A percentile compares a stretch with the other conserved stretches of the same genome.
phyloP scores from a whole-genome alignment of 2,888 invertebrate species.

The Drosophila aldrichi region DNA sequence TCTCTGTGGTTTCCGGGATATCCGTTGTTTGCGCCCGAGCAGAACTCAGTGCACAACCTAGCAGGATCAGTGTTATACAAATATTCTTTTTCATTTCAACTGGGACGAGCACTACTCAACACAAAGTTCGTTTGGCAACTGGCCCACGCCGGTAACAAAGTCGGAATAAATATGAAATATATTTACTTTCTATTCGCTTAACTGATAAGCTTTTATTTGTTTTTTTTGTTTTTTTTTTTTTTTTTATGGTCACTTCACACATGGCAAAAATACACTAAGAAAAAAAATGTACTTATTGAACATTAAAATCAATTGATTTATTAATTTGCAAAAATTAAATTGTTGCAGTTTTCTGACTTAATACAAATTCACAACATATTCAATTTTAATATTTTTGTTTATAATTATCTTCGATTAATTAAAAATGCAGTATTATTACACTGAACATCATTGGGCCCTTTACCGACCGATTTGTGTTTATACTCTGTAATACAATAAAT shows the following conservation, averaged over 20 bases:
- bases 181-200: constrained; percentile 14
- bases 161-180: constrained; percentile 26
- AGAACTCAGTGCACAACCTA: constrained; percentile 15
- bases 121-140: constrained; percentile 19
- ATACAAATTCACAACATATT: too few relatives aligned
- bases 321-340: too few relatives aligned
- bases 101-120: not conserved
- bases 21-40: constrained; percentile 15
- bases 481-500: too few relatives aligned
- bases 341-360: too few relatives aligned
- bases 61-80: constrained; percentile 20
- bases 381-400: too few relatives aligned
- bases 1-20: not conserved
- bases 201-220: not conserved
- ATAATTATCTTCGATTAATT: too few relatives aligned
- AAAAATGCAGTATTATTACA: too few relatives aligned
- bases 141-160: not conserved
- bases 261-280: too few relatives aligned
- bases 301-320: too few relatives aligned
- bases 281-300: too few relatives aligned
- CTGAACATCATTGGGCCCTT: too few relatives aligned
- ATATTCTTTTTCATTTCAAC: constrained; percentile 20
- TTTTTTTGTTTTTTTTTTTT: not conserved
- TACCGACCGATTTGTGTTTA: too few relatives aligned
- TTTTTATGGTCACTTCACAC: not conserved